Conservation (phyloP, 2,113 vertebrate genomes). For the Uria lomvia region DNA sequence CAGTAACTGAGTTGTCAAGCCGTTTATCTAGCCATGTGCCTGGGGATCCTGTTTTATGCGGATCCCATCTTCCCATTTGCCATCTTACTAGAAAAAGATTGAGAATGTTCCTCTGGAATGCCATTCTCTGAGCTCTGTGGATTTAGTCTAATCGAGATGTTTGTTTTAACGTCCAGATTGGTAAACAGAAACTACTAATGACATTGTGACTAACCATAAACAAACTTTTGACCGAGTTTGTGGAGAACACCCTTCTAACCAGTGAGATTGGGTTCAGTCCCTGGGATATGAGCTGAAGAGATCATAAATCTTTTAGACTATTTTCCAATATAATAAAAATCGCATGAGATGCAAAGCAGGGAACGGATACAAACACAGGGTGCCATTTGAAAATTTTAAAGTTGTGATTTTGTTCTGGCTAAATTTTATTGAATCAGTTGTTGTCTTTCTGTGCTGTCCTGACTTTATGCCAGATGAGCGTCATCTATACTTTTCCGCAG, state of each 20-base stretch:
- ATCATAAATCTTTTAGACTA: neutral
- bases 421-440: constrained; percentile 17
- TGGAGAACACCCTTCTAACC: neutral
- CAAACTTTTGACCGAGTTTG: neutral
- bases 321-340: neutral
- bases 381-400: neutral
- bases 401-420: constrained; percentile 6
- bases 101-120: neutral
- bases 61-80: neutral
- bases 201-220: neutral
- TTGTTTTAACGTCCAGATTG: neutral
- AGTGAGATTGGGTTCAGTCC: neutral
- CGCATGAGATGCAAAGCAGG: neutral
- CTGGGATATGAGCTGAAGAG: neutral
- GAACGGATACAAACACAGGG: neutral
- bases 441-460: constrained; percentile 5
- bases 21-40: neutral
- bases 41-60: neutral
- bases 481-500: constrained; percentile 10
- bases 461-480: constrained; percentile 1
- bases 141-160: neutral
- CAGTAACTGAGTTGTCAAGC: neutral
- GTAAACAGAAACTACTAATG: neutral
- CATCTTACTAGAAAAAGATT: neutral
- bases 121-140: neutral